Conservation (phyloP, 2,888 invertebrate species). For the Syritta pipiens region DNA sequence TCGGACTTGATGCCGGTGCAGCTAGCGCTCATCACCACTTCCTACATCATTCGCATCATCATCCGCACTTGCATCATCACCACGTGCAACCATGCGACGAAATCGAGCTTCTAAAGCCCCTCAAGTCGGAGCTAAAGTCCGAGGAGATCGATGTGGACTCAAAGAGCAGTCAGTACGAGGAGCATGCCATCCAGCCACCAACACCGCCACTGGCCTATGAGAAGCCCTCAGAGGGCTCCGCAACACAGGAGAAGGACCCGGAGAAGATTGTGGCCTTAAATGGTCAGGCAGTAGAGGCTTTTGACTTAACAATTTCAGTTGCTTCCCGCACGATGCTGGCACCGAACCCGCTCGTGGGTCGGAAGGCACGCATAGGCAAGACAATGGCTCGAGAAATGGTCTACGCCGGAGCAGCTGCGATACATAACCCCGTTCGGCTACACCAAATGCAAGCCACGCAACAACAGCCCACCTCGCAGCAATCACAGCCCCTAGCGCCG, state of each 20-base stretch:
- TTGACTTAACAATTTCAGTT: constrained; percentile 80
- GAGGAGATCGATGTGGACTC: constrained; percentile 71
- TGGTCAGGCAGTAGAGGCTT: constrained; percentile 72
- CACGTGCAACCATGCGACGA: constrained; percentile 71
- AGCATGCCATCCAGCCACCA: constrained; percentile 77
- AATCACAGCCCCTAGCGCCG: constrained; percentile 52
- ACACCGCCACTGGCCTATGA: constrained; percentile 77
- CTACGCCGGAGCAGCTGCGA: constrained; percentile 73
- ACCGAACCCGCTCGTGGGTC: constrained; percentile 71
- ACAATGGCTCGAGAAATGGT: constrained; percentile 84
- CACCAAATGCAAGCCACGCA: constrained; percentile 66
- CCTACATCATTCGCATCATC: constrained; percentile 70
- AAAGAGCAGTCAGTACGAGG: constrained; percentile 77
- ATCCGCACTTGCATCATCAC: constrained; percentile 71
- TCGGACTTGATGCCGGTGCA: constrained; percentile 26
- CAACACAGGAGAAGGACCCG: constrained; percentile 11
- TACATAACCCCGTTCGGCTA: constrained; percentile 61
- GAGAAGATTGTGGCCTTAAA: constrained; percentile 8
- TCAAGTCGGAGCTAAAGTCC: constrained; percentile 76
- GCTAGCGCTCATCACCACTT: constrained; percentile 45
- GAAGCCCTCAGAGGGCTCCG: constrained; percentile 72
- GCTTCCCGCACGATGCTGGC: constrained; percentile 82
- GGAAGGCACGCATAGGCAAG: constrained; percentile 83
- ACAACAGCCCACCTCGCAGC: constrained; percentile 60
- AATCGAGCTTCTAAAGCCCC: constrained; percentile 71